Percentiles rank a stretch among this genome's conserved stretches.
phyloP scores from a whole-genome alignment of 2,888 invertebrate genomes.

The Halictus ligatus region DNA sequence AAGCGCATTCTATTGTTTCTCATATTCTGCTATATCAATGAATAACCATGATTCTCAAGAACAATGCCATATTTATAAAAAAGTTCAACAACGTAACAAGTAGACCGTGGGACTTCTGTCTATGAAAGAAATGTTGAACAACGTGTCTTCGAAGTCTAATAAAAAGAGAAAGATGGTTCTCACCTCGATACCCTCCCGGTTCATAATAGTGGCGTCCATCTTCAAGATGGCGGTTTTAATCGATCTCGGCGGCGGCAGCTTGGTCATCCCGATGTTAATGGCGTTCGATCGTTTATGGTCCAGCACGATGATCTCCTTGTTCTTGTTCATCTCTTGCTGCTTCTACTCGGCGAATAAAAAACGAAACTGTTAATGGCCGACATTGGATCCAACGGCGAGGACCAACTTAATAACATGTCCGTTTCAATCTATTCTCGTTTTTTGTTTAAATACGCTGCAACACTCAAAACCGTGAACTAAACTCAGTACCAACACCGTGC shows the following conservation, averaged over 20 bases:
- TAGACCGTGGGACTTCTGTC: neutral
- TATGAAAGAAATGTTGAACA: neutral
- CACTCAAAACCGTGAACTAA: constrained; percentile 43
- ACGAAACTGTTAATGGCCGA: neutral
- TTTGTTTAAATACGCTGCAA: constrained; percentile 4
- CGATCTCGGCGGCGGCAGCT: constrained; percentile 97
- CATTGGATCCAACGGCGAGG: too few relatives aligned
- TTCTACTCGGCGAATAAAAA: constrained; percentile 86
- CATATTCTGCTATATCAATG: neutral
- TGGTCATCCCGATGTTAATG: constrained; percentile 99
- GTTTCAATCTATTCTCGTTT: neutral
- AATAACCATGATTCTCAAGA: neutral
- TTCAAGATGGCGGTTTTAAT: constrained; percentile 99
- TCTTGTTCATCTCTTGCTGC: constrained; percentile 93
- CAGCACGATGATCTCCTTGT: constrained; percentile 96
- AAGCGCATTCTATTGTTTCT: neutral
- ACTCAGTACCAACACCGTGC: constrained; percentile 45
- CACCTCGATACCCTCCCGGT: constrained; percentile 97
- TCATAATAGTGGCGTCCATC: constrained; percentile 99
- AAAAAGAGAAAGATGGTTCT: constrained; percentile 36
- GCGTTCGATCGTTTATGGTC: constrained; percentile 99
- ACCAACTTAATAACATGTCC: neutral
- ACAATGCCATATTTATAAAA: neutral
- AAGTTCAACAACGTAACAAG: neutral
- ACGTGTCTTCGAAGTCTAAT: neutral